These are phyloP conservation scores for Malurus splendens DNA, from an alignment of 2,797 vertebrate genomes.

Conservation along the genomic window DNA sequence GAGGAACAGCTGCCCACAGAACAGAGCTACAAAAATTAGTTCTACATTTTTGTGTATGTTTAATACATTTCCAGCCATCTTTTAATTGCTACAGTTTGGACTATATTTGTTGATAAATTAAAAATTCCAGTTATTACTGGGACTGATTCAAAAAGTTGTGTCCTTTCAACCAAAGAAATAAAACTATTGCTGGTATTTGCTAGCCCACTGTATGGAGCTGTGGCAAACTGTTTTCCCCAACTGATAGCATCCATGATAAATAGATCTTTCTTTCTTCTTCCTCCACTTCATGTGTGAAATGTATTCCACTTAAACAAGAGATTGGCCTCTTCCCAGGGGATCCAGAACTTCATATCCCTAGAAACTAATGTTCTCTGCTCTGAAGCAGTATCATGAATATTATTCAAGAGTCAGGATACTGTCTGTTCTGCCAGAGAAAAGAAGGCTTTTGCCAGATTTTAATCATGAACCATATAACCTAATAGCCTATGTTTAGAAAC, in stretches of 20 bases:
- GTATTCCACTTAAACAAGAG: slow-evolving; percentile 4
- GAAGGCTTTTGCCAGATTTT: slow-evolving; percentile 45
- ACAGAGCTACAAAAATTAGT: not conserved
- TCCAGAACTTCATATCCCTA: slow-evolving; percentile 12
- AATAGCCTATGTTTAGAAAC: slow-evolving; percentile 49
- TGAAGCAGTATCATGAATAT: slow-evolving; percentile 25
- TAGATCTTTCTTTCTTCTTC: not conserved
- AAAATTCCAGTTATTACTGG: not conserved
- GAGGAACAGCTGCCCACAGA: not conserved
- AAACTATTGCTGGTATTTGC: not conserved
- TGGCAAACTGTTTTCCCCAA: not conserved
- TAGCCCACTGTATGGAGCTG: not conserved
- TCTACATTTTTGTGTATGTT: not conserved
- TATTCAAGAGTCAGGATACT: slow-evolving; percentile 49
- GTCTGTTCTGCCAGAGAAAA: slow-evolving; percentile 51
- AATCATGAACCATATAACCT: slow-evolving; percentile 48
- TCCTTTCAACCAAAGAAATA: not conserved
- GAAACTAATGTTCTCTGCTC: slow-evolving; percentile 22
- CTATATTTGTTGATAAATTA: not conserved
- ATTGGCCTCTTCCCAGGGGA: slow-evolving; percentile 27
- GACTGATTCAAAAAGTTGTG: not conserved
- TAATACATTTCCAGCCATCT: not conserved
- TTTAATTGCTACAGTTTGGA: not conserved
- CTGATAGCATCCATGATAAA: not conserved
- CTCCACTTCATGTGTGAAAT: slow-evolving; percentile 19